Percentiles rank a stretch among this genome's conserved stretches.
These are phyloP conservation scores for Lates japonicus DNA, from an alignment of 2,797 vertebrate genomes.

Conservation along the genomic window DNA sequence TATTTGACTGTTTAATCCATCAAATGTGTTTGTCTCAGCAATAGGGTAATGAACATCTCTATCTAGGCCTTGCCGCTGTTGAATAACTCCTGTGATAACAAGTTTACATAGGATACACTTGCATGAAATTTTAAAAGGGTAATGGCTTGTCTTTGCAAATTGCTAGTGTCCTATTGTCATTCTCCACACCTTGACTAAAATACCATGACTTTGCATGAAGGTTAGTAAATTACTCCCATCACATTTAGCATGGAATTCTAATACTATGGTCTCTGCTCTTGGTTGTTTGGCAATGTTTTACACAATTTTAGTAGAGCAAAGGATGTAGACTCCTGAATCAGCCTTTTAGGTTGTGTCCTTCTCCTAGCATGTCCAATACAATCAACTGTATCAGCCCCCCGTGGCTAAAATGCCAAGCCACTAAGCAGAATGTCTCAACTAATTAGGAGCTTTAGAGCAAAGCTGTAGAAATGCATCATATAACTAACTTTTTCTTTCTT, in stretches of 20 bases:
- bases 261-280: slow-evolving; percentile 20
- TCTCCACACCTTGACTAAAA: slow-evolving; percentile 48
- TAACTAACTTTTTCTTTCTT: slow-evolving; percentile 39
- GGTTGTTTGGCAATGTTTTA: slow-evolving; percentile 45
- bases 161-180: slow-evolving; percentile 49
- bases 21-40: slow-evolving; percentile 85
- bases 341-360: slow-evolving; percentile 70
- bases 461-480: slow-evolving; percentile 70
- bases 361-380: slow-evolving; percentile 74
- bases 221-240: slow-evolving; percentile 11
- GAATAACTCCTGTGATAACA: slow-evolving; percentile 55
- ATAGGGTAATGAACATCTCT: slow-evolving; percentile 81
- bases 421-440: slow-evolving; percentile 82
- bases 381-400: slow-evolving; percentile 80
- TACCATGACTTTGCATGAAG: slow-evolving; percentile 29
- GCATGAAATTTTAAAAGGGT: slow-evolving; percentile 62
- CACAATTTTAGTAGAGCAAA: slow-evolving; percentile 47
- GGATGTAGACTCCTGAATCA: slow-evolving; percentile 69
- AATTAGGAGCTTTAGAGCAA: slow-evolving; percentile 73
- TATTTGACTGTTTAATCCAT: slow-evolving; percentile 85
- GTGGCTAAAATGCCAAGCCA: slow-evolving; percentile 79
- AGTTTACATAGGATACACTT: slow-evolving; percentile 45
- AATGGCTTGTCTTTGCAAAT: slow-evolving; percentile 67
- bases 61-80: slow-evolving; percentile 61
- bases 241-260: slow-evolving; percentile 20